Evolutionary conservation across 2,797 vertebrate species (phyloP).

Genomic region (Sebastes itinus): DNA sequence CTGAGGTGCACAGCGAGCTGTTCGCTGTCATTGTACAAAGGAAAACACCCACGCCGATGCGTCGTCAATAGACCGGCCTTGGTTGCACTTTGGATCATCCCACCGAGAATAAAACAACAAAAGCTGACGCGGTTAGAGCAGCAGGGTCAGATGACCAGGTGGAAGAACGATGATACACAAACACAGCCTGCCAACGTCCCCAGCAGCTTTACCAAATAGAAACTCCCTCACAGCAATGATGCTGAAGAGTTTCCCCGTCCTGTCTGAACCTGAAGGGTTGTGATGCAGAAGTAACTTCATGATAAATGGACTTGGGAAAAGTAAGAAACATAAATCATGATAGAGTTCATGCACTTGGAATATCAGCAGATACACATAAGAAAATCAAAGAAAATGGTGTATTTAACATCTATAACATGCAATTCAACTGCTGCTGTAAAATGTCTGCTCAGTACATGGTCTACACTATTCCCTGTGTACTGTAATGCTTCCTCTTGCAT

Average conservation of each 20-base stretch:
- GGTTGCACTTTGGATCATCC: constrained; percentile 36
- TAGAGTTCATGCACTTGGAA: background rate
- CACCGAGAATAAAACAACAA: background rate
- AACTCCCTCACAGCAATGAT: background rate
- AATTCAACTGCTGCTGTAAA: too few species aligned
- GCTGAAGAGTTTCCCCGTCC: background rate
- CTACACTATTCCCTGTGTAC: background rate
- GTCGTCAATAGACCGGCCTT: constrained; percentile 10
- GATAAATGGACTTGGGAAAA: background rate
- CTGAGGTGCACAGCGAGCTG: background rate
- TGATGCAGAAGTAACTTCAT: background rate
- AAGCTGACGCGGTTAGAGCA: background rate
- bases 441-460: background rate
- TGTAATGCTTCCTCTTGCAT: background rate
- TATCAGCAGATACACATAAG: too few species aligned
- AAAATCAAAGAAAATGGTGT: too few species aligned
- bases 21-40: constrained; percentile 6
- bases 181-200: background rate
- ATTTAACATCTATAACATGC: too few species aligned
- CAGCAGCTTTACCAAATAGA: background rate
- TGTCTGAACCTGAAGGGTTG: background rate
- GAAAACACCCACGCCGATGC: background rate
- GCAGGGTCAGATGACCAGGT: background rate
- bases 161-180: background rate
- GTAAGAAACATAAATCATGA: background rate